phyloP scores from a whole-genome alignment of 1,140 invertebrate genomes.

The Bilobella aurantiaca region DNA sequence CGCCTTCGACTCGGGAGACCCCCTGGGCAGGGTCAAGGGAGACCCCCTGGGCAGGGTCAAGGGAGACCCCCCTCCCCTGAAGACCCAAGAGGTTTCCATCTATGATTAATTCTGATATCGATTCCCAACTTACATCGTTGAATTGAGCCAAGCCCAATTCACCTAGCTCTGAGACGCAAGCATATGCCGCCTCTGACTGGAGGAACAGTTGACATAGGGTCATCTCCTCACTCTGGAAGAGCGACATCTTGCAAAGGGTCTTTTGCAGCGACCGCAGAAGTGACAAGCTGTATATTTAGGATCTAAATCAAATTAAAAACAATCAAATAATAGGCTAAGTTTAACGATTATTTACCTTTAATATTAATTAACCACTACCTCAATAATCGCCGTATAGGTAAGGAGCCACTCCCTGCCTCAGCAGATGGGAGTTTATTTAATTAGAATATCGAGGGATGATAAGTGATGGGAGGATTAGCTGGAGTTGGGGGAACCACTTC shows the following conservation, averaged over 20 bases:
- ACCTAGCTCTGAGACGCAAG: conserved; percentile 82
- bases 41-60: too few species aligned
- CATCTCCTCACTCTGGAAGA: conserved; percentile 81
- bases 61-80: too few species aligned
- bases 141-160: conserved; percentile 89
- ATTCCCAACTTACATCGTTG: conserved; percentile 82
- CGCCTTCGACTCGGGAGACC: too few species aligned
- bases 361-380: neutral
- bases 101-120: too few species aligned
- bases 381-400: neutral
- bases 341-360: neutral
- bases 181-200: conserved; percentile 86
- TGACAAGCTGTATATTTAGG: neutral
- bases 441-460: too few species aligned
- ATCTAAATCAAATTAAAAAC: neutral
- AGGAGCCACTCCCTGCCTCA: neutral
- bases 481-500: too few species aligned
- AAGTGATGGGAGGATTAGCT: too few species aligned
- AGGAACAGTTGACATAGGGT: conserved; percentile 79
- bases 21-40: too few species aligned
- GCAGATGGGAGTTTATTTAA: too few species aligned
- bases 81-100: too few species aligned
- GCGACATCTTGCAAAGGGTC: conserved; percentile 8
- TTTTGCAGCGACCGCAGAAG: neutral
- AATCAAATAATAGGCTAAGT: neutral